phyloP scores from a whole-genome alignment of 1,140 invertebrate genomes.

The Macrosteles quadrilineatus region DNA sequence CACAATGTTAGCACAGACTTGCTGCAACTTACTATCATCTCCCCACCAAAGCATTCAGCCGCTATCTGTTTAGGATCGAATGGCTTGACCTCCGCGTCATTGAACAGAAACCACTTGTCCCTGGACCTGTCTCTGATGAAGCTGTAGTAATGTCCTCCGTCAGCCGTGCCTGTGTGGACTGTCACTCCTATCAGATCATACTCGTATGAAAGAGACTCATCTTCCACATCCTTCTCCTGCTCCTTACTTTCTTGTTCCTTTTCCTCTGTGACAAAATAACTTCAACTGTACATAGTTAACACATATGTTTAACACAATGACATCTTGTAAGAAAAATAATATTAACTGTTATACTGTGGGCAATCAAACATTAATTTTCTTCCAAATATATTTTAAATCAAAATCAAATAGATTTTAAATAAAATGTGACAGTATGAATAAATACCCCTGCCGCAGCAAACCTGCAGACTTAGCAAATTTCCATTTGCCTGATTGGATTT shows the following conservation, averaged over 20 bases:
- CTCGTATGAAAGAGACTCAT: constrained; percentile 64
- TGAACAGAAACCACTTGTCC: constrained; percentile 93
- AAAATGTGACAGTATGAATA: no score
- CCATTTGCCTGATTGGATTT: no score
- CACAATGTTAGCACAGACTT: not conserved
- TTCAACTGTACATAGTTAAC: no score
- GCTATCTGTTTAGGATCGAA: constrained; percentile 94
- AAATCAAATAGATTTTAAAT: no score
- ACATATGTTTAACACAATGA: no score
- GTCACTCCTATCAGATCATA: constrained; percentile 95
- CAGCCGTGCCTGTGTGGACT: constrained; percentile 94
- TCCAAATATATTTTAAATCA: no score
- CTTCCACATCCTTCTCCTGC: constrained; percentile 43
- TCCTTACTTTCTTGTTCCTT: constrained; percentile 48
- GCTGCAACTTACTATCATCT: constrained; percentile 76
- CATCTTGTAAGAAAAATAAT: no score
- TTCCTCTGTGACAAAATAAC: constrained; percentile 54
- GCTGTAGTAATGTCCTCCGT: constrained; percentile 96
- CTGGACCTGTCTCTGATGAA: constrained; percentile 86
- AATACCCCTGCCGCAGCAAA: no score
- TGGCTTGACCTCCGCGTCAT: constrained; percentile 94
- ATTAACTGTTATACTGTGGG: no score
- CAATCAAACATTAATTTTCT: no score
- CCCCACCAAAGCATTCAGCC: constrained; percentile 93
- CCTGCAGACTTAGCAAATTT: no score